Conservation (phyloP, 1,140 invertebrate species). For the Hyphantria cunea region DNA sequence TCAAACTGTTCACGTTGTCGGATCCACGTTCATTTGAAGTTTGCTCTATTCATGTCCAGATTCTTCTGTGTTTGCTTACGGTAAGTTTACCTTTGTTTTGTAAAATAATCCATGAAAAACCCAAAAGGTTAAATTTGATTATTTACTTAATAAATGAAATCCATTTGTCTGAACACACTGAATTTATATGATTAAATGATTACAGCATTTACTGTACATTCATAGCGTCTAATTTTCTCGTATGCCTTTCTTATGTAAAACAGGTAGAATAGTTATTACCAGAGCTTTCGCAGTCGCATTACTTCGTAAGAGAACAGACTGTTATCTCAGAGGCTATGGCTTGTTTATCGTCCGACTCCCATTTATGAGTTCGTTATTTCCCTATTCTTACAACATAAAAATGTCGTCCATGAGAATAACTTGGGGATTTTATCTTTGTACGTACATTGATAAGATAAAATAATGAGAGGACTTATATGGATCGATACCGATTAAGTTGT, state of each 20-base stretch:
- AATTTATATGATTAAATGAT: constrained; percentile 10
- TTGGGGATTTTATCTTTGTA: constrained; percentile 62
- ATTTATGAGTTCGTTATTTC: constrained; percentile 78
- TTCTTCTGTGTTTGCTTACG: constrained; percentile 4
- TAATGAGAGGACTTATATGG: constrained; percentile 68
- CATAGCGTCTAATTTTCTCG: constrained; percentile 7
- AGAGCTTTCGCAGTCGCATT: constrained; percentile 45
- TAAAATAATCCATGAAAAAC: background rate
- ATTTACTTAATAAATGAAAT: no score
- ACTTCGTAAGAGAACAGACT: constrained; percentile 49
- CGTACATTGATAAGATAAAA: constrained; percentile 72
- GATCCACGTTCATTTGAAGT: constrained; percentile 22
- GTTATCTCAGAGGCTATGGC: constrained; percentile 58
- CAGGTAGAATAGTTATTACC: constrained; percentile 37
- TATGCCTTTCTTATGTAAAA: constrained; percentile 28
- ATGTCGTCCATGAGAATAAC: constrained; percentile 69
- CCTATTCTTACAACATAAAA: constrained; percentile 75
- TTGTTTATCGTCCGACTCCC: constrained; percentile 70
- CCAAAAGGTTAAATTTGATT: no score
- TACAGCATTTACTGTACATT: constrained; percentile 13
- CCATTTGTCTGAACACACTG: no score
- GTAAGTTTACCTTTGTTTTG: constrained; percentile 9
- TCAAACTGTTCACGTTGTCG: constrained; percentile 18
- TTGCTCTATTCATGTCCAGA: constrained; percentile 23
- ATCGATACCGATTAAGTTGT: constrained; percentile 65